A percentile compares a stretch with the other conserved stretches of the same genome.
These are phyloP conservation scores for Archivesica marissinica DNA, from an alignment of 1,140 invertebrate species.

Conservation along the genomic window DNA sequence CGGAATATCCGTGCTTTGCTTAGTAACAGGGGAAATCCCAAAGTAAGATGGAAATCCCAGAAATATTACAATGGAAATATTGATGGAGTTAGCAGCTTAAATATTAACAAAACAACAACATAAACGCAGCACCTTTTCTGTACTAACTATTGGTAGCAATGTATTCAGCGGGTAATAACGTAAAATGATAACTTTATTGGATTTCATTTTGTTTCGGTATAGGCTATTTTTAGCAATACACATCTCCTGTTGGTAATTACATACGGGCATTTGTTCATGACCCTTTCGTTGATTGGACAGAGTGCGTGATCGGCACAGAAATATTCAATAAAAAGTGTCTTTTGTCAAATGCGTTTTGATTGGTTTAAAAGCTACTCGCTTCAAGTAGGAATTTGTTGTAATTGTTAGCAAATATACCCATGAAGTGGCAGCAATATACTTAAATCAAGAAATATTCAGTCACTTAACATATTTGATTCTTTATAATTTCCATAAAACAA, in stretches of 20 bases:
- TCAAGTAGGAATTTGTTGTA: neutral
- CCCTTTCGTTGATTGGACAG: constrained; percentile 59
- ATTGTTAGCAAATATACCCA: neutral
- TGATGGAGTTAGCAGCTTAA: neutral
- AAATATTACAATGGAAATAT: neutral
- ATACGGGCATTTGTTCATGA: constrained; percentile 64
- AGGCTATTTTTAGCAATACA: constrained; percentile 48
- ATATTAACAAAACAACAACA: neutral
- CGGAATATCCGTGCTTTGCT: too few relatives aligned
- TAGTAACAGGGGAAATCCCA: constrained; percentile 59
- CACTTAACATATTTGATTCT: neutral
- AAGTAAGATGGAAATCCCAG: constrained; percentile 14
- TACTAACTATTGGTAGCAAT: neutral
- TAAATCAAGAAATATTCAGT: neutral
- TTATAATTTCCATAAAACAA: neutral
- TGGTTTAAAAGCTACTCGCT: neutral
- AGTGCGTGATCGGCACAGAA: constrained; percentile 56
- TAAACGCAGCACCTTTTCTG: neutral
- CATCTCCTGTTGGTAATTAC: constrained; percentile 54
- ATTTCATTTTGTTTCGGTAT: constrained; percentile 4
- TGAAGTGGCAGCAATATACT: neutral
- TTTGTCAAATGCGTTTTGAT: constrained; percentile 41
- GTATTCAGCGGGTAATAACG: neutral
- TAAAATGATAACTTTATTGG: neutral
- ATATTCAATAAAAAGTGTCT: constrained; percentile 53